Conservation (phyloP, 2,113 vertebrate species). For the Montifringilla adamsi region DNA sequence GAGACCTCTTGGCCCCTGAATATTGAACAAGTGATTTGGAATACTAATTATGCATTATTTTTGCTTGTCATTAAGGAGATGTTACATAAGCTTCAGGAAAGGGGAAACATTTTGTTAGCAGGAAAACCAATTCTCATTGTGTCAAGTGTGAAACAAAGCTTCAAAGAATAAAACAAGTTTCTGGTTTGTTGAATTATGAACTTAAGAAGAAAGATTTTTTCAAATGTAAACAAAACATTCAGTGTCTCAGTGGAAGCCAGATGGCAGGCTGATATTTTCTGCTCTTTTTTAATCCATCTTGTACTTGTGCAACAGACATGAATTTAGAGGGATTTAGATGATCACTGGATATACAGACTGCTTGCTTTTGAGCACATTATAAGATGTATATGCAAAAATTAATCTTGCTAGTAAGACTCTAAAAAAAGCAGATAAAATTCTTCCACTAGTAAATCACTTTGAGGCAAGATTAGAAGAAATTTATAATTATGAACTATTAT, state of each 20-base stretch:
- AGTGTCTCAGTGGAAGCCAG: background rate
- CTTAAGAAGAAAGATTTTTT: background rate
- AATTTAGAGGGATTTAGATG: background rate
- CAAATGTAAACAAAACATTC: background rate
- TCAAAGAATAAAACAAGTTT: background rate
- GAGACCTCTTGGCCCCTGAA: constrained; percentile 86
- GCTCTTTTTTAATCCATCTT: background rate
- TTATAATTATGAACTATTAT: background rate
- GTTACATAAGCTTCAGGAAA: background rate
- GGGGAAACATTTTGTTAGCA: background rate
- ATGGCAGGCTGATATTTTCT: background rate
- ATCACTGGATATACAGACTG: background rate
- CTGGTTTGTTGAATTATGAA: background rate
- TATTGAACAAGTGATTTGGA: background rate
- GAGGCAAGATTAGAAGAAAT: background rate
- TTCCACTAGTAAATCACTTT: background rate
- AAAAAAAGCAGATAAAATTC: background rate
- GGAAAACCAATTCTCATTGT: background rate
- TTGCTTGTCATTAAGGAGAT: background rate
- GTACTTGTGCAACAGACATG: background rate
- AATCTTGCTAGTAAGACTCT: background rate
- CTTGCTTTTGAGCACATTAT: background rate
- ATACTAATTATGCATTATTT: background rate
- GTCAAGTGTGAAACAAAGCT: background rate
- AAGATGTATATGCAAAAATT: background rate